These are phyloP conservation scores for Scaptodrosophila latifasciaeformis DNA, from an alignment of 2,888 invertebrate genomes.

Conservation along the genomic window DNA sequence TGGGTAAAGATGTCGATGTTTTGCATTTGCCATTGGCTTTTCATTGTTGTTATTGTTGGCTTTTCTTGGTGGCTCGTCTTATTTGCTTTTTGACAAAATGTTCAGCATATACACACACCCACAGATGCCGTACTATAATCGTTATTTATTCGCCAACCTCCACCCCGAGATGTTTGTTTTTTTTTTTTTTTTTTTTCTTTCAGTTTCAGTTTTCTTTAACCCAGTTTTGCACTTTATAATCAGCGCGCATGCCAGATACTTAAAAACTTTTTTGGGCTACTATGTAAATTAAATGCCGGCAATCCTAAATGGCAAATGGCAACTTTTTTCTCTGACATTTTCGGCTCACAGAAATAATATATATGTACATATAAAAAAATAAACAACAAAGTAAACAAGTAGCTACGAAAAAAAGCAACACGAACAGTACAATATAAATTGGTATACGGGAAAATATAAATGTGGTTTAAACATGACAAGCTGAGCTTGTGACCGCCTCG, in stretches of 20 bases:
- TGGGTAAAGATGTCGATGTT: not conserved
- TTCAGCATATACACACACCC: no score
- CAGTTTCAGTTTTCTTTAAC: constrained; percentile 45
- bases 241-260: constrained; percentile 33
- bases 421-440: not conserved
- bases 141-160: no score
- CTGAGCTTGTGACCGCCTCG: constrained; percentile 46
- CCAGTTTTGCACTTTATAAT: constrained; percentile 56
- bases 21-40: not conserved
- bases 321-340: constrained; percentile 49
- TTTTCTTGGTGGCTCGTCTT: not conserved
- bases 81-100: not conserved
- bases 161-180: no score
- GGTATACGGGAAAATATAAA: constrained; percentile 41
- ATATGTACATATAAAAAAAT: not conserved
- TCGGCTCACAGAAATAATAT: not conserved
- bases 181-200: no score
- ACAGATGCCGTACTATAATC: no score
- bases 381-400: not conserved
- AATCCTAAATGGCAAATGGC: no score
- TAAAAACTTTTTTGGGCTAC: constrained; percentile 45
- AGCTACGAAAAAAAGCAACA: not conserved
- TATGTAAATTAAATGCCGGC: constrained; percentile 64
- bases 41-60: not conserved
- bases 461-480: constrained; percentile 66